Percentiles rank a stretch among this genome's conserved stretches.
Evolutionary conservation across 2,888 invertebrate genomes (phyloP).

Genomic region (Drosophila quinaria): DNA sequence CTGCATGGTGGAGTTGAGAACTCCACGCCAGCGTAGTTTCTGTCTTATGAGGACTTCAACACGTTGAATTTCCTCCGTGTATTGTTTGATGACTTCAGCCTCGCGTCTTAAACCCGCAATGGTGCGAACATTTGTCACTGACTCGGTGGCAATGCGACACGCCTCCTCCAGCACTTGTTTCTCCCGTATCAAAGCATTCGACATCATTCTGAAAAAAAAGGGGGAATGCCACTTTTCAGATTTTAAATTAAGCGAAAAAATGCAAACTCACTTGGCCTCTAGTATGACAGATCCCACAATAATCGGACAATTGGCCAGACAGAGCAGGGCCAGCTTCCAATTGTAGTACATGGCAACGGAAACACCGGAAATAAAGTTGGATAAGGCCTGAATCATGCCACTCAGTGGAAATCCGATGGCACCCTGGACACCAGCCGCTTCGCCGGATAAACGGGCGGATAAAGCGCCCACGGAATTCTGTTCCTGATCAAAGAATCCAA

Average conservation of each 20-base stretch:
- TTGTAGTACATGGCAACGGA: constrained; percentile 89
- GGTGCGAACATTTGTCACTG: constrained; percentile 90
- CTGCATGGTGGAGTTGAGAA: constrained; percentile 90
- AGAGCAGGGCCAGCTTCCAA: constrained; percentile 90
- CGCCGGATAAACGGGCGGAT: constrained; percentile 90
- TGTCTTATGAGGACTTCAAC: constrained; percentile 87
- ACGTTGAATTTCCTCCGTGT: constrained; percentile 87
- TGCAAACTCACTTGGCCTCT: constrained; percentile 86
- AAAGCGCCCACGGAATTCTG: constrained; percentile 90
- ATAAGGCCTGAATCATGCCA: constrained; percentile 89
- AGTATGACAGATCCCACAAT: constrained; percentile 90
- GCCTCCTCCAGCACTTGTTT: constrained; percentile 89
- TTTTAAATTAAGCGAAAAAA: too few relatives aligned
- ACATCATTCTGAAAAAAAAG: constrained; percentile 86
- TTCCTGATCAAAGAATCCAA: constrained; percentile 91
- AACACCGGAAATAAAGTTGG: constrained; percentile 89
- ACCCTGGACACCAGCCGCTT: constrained; percentile 91
- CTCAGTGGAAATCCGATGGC: constrained; percentile 91
- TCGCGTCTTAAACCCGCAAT: constrained; percentile 90
- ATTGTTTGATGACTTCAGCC: constrained; percentile 87
- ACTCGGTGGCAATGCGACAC: constrained; percentile 91
- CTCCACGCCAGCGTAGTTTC: constrained; percentile 88
- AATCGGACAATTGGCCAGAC: constrained; percentile 89
- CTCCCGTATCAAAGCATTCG: constrained; percentile 88
- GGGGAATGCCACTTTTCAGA: background rate